phyloP scores from a whole-genome alignment of 1,140 invertebrate species.

The Calliphora vicina region DNA sequence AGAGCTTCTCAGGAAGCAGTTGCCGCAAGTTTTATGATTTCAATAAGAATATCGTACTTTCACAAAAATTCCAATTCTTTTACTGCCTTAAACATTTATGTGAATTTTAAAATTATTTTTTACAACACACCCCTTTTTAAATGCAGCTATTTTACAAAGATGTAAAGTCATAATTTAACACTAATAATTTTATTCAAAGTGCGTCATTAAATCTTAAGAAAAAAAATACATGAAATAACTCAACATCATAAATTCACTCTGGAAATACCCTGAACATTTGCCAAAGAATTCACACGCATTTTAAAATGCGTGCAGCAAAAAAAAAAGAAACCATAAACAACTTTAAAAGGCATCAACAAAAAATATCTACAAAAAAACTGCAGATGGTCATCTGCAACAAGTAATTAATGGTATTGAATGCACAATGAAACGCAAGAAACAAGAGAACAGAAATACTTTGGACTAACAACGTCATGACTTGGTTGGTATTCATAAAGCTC shows the following conservation, averaged over 20 bases:
- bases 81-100: no score
- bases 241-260: not conserved
- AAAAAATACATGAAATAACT: not conserved
- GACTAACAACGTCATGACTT: not conserved
- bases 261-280: not conserved
- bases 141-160: no score
- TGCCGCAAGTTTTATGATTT: no score
- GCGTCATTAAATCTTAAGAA: not conserved
- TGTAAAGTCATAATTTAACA: not conserved
- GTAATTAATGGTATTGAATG: slow-evolving; percentile 4
- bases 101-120: no score
- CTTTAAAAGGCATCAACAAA: no score
- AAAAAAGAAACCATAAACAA: not conserved
- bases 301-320: not conserved
- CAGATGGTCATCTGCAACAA: not conserved
- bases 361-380: not conserved
- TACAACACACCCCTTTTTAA: no score
- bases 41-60: no score
- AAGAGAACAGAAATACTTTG: not conserved
- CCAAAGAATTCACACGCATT: not conserved
- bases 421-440: not conserved
- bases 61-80: no score
- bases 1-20: no score
- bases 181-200: not conserved
- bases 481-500: no score